Evolutionary conservation across 2,888 invertebrate genomes (phyloP), one percentile per base, ranked within the genome.

Genomic region (Gasteruption jaculator): DNA sequence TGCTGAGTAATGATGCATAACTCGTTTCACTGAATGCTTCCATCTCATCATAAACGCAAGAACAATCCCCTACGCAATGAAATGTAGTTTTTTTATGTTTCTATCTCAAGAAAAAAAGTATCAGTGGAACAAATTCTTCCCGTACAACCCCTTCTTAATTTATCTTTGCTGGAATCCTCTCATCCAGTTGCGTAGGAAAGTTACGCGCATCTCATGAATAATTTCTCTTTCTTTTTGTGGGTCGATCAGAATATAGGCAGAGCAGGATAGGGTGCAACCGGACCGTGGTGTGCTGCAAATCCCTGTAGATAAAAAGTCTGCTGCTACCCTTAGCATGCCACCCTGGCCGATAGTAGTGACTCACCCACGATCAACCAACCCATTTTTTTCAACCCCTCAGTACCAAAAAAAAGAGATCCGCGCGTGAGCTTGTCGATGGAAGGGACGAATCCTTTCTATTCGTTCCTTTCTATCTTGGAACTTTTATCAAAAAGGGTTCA

Each of bases 351-450:
- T 57, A 51, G 54, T 54, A 57, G 56, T 67, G 67, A 67, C 63
- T 67, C 67, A 67, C 65, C 64, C 65, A 59, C 64, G 57, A 58
- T 60, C 63, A 63, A 60, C 65, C 63, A 61, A 59, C 54, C 57
- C 60, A 62, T 61, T 65, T 64, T 64, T 61, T 61, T 56, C 52
- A 50, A 56, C 51, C 57, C 54, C 56, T 54, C 51, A 41, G 25
- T 14, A 36, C 43, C 32, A 48, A 45, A 45, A 49, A 46, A 53
- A 50, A 47, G 46, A 47, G 53, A 48, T 53, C 53, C 51, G 38
- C 48, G 50, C 51, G 46, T 49, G 42, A 39, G 33, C 43, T 46
- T 40, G 38, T 40, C 24, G 33, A 30, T 8, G 8, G 19, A 12
- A 32, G 39, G 24, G n/a, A n/a, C n/a, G n/a, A n/a, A n/a, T 40